Percentiles rank a stretch among this genome's conserved stretches.
phyloP scores from a whole-genome alignment of 1,140 invertebrate species.

The Mya arenaria region DNA sequence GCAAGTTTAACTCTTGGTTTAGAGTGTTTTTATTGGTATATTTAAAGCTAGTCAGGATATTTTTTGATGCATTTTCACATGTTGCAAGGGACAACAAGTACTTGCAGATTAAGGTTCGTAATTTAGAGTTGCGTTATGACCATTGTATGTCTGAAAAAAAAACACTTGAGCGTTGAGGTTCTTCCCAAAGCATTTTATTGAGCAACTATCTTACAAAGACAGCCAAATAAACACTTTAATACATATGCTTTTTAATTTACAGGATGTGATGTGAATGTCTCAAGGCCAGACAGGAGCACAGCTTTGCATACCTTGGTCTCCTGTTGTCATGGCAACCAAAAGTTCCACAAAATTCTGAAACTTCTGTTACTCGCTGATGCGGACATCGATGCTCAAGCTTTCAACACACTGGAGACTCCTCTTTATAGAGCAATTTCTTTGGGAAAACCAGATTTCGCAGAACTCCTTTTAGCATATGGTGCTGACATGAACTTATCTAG shows the following conservation, averaged over 20 bases:
- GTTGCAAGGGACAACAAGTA: no score
- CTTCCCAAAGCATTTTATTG: not conserved
- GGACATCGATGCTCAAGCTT: conserved; percentile 7
- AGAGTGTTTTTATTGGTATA: no score
- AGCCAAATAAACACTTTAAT: not conserved
- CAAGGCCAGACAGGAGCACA: not conserved
- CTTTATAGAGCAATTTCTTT: conserved; percentile 27
- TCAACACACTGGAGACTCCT: conserved; percentile 23
- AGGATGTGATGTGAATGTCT: conserved; percentile 20
- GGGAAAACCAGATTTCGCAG: not conserved
- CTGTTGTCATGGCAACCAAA: not conserved
- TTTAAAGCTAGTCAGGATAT: no score
- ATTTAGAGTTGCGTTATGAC: not conserved
- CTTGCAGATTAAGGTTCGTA: not conserved
- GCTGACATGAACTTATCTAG: conserved; percentile 34
- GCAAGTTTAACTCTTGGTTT: no score
- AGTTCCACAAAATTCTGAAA: conserved; percentile 14
- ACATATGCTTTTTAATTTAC: not conserved
- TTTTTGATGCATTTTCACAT: no score
- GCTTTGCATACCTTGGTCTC: conserved; percentile 15
- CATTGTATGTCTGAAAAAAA: not conserved
- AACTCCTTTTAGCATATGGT: conserved; percentile 23
- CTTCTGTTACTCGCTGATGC: conserved; percentile 5
- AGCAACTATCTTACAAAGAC: not conserved
- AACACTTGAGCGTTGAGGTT: not conserved